phyloP scores from a whole-genome alignment of 2,113 vertebrate genomes.

The Meles meles region DNA sequence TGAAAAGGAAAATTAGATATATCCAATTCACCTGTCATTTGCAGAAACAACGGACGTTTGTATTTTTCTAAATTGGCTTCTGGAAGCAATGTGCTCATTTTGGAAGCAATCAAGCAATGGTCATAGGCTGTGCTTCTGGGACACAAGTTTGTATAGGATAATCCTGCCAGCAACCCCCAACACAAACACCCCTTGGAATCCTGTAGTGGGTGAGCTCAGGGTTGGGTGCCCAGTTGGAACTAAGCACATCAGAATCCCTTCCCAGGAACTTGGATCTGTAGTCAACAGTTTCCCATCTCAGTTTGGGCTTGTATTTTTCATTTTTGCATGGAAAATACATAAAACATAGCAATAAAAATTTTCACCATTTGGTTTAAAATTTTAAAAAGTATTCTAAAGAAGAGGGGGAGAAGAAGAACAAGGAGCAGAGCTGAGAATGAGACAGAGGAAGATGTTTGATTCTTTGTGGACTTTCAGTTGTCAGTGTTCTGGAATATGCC shows the following conservation, averaged over 20 bases:
- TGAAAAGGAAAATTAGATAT: background rate
- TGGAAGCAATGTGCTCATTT: background rate
- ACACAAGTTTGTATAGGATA: accelerated
- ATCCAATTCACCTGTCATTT: background rate
- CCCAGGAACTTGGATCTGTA: background rate
- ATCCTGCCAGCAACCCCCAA: background rate
- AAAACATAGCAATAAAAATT: background rate
- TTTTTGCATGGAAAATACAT: background rate
- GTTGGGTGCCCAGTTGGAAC: background rate
- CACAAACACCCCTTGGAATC: accelerated
- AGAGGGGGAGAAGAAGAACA: background rate
- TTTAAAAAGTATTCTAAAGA: background rate
- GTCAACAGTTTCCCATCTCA: background rate
- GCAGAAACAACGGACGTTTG: background rate
- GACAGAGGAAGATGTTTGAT: too few species aligned
- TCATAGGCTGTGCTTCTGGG: background rate
- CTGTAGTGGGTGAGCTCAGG: background rate
- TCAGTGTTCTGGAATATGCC: too few species aligned
- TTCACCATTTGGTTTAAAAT: background rate
- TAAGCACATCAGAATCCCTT: background rate
- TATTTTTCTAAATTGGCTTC: background rate
- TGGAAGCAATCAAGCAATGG: too few species aligned
- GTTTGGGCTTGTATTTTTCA: background rate
- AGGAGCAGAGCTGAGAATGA: background rate
- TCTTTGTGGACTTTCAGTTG: too few species aligned